Base-by-base conservation (phyloP, 53 echinoderm and acorn worm species). In the Echinometra lucunter region DNA sequence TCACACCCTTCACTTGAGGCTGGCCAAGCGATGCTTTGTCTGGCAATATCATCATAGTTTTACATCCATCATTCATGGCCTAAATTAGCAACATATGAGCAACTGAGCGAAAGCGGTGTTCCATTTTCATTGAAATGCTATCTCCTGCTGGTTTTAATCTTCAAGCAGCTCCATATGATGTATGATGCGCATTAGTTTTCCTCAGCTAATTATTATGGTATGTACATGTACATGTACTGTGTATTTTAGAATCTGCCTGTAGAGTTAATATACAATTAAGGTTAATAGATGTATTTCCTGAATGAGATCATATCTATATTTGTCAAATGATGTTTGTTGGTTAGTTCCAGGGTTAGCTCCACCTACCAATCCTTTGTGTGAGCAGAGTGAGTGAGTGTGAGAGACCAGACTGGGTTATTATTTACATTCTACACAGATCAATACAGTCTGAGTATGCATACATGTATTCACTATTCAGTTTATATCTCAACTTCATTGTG, bases 221-320 rank as follows among this genome's bases (percentile, higher is more conserved):
- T 85, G 85, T 85, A 81, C 37, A 69, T 32, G 30, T 32, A 27
- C 25, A 25, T 25, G 18, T 75, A 78, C 37, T 78, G 42, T 78
- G 19, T 78, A 35, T 40, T 72, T 32, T 9, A 35, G 78, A 78
- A 78, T 78, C 78, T 78, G 40, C 23, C 21, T 40, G 16, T 42
- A 78, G 78, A 78, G 78, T 23, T 40, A 34, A 35, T 72, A 21
- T 42, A 83, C 83, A 83, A 83, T 83, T 47, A 49, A 45, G n/a
- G 49, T 85, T 85, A 85, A 85, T 47, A 85, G 28, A n/a, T 85
- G 45, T 85, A 85, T 85, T 85, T 85, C 47, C 85, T 85, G 85
- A 45, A 85, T 85, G 85, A 85, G 85, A 85, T 85, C 85, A 85
- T 85, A 85, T 85, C 85, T 85, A 85, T 85, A 85, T 85, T 85